These are phyloP conservation scores for Bicyclus anynana DNA, from an alignment of 1,140 invertebrate genomes.

Conservation along the genomic window DNA sequence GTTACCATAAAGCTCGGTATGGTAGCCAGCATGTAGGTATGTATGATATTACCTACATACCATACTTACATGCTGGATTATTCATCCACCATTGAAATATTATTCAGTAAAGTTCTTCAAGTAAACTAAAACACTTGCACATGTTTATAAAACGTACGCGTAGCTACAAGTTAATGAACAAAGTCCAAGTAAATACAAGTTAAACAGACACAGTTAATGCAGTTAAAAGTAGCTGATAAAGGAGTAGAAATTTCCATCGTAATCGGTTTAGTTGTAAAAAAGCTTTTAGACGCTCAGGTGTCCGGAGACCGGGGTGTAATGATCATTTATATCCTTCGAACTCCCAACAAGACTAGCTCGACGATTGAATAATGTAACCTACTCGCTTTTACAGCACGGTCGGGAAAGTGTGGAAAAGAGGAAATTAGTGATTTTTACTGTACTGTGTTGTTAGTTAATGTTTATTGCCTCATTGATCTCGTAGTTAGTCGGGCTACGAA, in stretches of 20 bases:
- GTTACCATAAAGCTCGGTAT: too few relatives aligned
- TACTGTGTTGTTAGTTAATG: background rate
- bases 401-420: background rate
- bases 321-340: constrained; percentile 28
- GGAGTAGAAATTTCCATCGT: constrained; percentile 9
- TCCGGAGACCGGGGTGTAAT: constrained; percentile 23
- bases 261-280: constrained; percentile 23
- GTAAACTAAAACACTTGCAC: too few relatives aligned
- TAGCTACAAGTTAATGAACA: background rate
- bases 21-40: too few relatives aligned
- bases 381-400: constrained; percentile 6
- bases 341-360: constrained; percentile 17
- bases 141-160: background rate
- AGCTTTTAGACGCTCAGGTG: constrained; percentile 29
- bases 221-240: constrained; percentile 5
- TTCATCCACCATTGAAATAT: too few relatives aligned
- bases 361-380: constrained; percentile 25
- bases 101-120: too few relatives aligned
- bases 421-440: background rate
- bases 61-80: too few relatives aligned
- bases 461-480: too few relatives aligned
- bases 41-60: too few relatives aligned
- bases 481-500: too few relatives aligned
- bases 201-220: background rate
- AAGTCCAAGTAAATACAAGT: background rate